Conservation (phyloP, 1,140 invertebrate genomes). For the Lutraria rhynchaena region DNA sequence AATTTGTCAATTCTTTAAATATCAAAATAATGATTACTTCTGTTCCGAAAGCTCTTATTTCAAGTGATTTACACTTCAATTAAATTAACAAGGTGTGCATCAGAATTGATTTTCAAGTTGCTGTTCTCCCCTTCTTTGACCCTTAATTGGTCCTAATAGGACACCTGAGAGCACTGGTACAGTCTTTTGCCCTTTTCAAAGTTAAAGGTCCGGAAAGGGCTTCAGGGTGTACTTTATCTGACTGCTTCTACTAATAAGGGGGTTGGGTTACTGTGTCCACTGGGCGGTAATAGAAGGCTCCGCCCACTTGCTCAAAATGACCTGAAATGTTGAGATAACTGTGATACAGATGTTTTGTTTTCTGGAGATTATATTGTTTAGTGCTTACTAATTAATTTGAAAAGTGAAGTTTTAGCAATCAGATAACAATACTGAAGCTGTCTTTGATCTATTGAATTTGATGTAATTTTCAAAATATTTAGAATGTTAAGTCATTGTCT, state of each 20-base stretch:
- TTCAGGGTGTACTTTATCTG: constrained; percentile 40
- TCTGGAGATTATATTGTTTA: constrained; percentile 44
- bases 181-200: constrained; percentile 11
- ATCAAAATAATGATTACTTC: constrained; percentile 51
- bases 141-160: constrained; percentile 57
- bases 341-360: constrained; percentile 6
- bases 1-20: constrained; percentile 45
- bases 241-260: constrained; percentile 43
- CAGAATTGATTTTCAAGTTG: constrained; percentile 52
- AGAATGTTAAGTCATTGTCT: constrained; percentile 2
- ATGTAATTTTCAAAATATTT: constrained; percentile 22
- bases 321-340: background rate
- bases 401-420: constrained; percentile 8
- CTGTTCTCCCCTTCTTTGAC: constrained; percentile 49
- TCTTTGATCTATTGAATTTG: constrained; percentile 32
- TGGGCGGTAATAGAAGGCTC: constrained; percentile 28
- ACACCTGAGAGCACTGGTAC: constrained; percentile 52
- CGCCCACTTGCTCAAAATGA: constrained; percentile 37
- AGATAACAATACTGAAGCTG: background rate
- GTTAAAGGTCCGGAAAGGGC: constrained; percentile 45
- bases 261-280: constrained; percentile 42
- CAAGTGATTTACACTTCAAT: constrained; percentile 16
- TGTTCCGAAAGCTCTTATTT: constrained; percentile 9
- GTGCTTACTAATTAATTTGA: constrained; percentile 42
- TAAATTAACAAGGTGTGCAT: constrained; percentile 49